These are phyloP conservation scores for Diachrysia chrysitis DNA, from an alignment of 2,888 invertebrate species.

Conservation along the genomic window DNA sequence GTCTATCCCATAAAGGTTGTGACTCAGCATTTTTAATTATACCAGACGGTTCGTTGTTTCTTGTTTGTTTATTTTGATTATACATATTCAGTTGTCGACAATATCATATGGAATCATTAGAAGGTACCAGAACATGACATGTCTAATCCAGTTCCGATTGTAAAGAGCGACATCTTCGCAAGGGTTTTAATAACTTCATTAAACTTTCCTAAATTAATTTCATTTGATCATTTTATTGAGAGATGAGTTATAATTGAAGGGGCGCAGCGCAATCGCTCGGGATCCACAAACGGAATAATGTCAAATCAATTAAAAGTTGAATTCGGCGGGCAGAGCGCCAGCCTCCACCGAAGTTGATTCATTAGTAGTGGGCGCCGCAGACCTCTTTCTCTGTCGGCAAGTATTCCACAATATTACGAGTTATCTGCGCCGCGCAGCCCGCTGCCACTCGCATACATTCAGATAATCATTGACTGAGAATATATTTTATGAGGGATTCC, in stretches of 20 bases:
- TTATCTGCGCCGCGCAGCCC: constrained; percentile 71
- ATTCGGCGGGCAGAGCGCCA: constrained; percentile 81
- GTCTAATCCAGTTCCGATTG: constrained; percentile 53
- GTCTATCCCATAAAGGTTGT: background rate
- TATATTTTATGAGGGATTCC: constrained; percentile 63
- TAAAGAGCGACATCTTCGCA: constrained; percentile 69
- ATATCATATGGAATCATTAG: background rate
- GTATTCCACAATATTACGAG: constrained; percentile 70
- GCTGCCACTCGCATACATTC: constrained; percentile 64
- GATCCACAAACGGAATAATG: constrained; percentile 86
- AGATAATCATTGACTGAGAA: constrained; percentile 65
- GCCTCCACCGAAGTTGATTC: constrained; percentile 76
- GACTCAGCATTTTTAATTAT: background rate
- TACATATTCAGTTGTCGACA: background rate
- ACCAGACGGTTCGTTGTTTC: background rate
- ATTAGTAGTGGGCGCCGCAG: constrained; percentile 77
- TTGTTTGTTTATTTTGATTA: background rate
- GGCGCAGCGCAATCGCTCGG: constrained; percentile 78
- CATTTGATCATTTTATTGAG: constrained; percentile 85
- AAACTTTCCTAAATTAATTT: constrained; percentile 85
- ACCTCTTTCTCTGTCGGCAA: constrained; percentile 62
- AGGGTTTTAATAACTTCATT: constrained; percentile 79
- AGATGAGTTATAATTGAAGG: constrained; percentile 86
- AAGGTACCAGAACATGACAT: constrained; percentile 25
- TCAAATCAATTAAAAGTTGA: constrained; percentile 88